Evolutionary conservation across 2,113 vertebrate species (phyloP).

Genomic region (Sturnira hondurensis): DNA sequence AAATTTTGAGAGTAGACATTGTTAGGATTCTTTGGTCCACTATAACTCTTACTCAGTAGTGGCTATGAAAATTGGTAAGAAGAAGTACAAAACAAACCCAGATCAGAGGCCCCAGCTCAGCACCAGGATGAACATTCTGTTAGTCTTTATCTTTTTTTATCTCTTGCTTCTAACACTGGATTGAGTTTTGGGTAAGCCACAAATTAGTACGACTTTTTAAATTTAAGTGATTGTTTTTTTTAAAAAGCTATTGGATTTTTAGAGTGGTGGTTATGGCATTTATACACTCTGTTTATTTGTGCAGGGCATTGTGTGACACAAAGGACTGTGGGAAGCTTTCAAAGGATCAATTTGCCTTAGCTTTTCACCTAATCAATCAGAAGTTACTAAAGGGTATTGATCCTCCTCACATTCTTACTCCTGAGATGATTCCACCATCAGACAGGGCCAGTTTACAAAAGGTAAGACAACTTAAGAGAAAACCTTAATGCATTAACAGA

Average conservation of each 20-base stretch:
- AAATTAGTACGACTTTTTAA: slow-evolving; percentile 8
- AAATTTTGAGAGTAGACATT: neutral
- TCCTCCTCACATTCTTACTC: slow-evolving; percentile 90
- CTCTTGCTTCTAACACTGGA: neutral
- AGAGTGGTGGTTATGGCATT: slow-evolving; percentile 11
- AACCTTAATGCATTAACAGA: neutral
- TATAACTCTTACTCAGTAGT: neutral
- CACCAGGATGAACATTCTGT: neutral
- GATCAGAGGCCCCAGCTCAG: neutral
- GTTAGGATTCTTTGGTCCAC: slow-evolving; percentile 1
- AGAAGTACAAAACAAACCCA: slow-evolving; percentile 13
- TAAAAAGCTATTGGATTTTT: neutral
- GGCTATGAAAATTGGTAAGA: slow-evolving; percentile 22
- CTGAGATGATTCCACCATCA: slow-evolving; percentile 97
- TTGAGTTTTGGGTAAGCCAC: slow-evolving; percentile 1
- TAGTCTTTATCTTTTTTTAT: neutral
- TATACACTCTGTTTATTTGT: slow-evolving; percentile 54
- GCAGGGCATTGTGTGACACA: slow-evolving; percentile 96
- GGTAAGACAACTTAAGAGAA: slow-evolving; percentile 79
- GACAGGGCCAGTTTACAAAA: slow-evolving; percentile 88
- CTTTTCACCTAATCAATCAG: slow-evolving; percentile 96
- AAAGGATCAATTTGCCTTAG: slow-evolving; percentile 96
- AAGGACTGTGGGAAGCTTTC: slow-evolving; percentile 94
- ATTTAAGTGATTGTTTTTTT: slow-evolving; percentile 23
- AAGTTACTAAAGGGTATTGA: slow-evolving; percentile 93